phyloP scores from a whole-genome alignment of 2,797 vertebrate genomes.

The Anabas testudineus region DNA sequence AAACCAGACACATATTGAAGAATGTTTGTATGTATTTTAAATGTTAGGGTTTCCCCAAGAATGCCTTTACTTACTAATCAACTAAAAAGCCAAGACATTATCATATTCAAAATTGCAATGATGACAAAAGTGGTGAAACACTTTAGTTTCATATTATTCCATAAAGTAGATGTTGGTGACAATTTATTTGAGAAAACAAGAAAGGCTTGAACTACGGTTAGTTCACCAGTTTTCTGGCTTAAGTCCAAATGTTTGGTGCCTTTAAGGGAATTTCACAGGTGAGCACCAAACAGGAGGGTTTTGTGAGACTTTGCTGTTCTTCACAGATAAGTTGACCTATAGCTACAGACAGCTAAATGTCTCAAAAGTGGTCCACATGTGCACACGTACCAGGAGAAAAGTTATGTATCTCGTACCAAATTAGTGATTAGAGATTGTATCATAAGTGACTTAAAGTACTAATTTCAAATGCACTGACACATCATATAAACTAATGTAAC shows the following conservation, averaged over 20 bases:
- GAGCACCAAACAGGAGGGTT: slow-evolving; percentile 57
- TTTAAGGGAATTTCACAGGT: slow-evolving; percentile 75
- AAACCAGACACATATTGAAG: background rate
- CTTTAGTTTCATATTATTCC: too few species aligned
- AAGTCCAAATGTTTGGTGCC: slow-evolving; percentile 54
- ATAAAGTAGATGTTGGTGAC: background rate
- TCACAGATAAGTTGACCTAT: slow-evolving; percentile 61
- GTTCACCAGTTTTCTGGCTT: slow-evolving; percentile 48
- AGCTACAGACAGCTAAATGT: too few species aligned
- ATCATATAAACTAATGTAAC: too few species aligned
- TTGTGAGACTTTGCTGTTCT: slow-evolving; percentile 45
- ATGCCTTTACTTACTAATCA: background rate
- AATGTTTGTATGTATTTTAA: too few species aligned
- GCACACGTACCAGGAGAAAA: too few species aligned
- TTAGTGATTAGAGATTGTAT: too few species aligned
- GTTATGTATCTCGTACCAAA: too few species aligned
- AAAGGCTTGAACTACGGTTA: slow-evolving; percentile 6
- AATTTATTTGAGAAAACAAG: slow-evolving; percentile 9
- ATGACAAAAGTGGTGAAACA: background rate
- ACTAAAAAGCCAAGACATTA: background rate
- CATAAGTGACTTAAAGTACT: too few species aligned
- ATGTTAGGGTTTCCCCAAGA: background rate
- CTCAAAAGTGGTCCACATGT: too few species aligned
- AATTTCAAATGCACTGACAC: too few species aligned
- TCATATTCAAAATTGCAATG: background rate